A percentile compares a stretch with the other conserved stretches of the same genome.
Evolutionary conservation across 2,888 invertebrate genomes (phyloP).

Genomic region (Griposia aprilina): DNA sequence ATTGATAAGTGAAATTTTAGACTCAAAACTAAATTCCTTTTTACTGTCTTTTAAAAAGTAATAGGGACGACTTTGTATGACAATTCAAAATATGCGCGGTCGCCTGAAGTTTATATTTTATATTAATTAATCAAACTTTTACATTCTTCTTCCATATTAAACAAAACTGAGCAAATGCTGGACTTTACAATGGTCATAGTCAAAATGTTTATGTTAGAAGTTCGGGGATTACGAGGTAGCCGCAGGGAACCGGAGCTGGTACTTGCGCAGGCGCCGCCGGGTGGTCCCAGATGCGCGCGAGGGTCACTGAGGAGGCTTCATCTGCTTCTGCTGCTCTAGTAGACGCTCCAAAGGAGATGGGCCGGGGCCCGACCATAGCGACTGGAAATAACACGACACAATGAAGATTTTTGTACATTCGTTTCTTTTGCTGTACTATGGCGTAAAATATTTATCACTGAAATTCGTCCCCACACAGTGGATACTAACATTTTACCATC

Average conservation of each 20-base stretch:
- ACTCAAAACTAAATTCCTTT: slow-evolving; percentile 40
- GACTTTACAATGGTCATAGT: slow-evolving; percentile 4
- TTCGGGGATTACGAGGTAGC: not conserved
- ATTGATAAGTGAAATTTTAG: slow-evolving; percentile 45
- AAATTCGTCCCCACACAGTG: no score
- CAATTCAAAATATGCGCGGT: slow-evolving; percentile 27
- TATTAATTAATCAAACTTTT: not conserved
- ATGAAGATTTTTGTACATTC: not conserved
- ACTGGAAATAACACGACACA: slow-evolving; percentile 83
- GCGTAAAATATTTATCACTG: no score
- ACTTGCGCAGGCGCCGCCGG: slow-evolving; percentile 13
- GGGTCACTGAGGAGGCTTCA: slow-evolving; percentile 85
- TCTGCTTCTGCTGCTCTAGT: slow-evolving; percentile 94
- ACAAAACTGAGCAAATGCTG: slow-evolving; percentile 35
- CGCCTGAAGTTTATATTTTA: not conserved
- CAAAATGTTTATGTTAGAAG: slow-evolving; percentile 7
- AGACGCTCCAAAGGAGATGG: slow-evolving; percentile 95
- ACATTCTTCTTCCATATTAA: not conserved
- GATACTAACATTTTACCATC: no score
- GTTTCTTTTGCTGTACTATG: no score
- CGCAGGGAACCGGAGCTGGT: slow-evolving; percentile 8
- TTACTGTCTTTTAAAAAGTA: slow-evolving; percentile 42
- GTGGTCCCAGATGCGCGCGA: not conserved
- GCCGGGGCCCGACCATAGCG: slow-evolving; percentile 94
- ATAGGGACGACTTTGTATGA: slow-evolving; percentile 39